phyloP scores from a whole-genome alignment of 2,888 invertebrate genomes.

The Abscondita cerata region DNA sequence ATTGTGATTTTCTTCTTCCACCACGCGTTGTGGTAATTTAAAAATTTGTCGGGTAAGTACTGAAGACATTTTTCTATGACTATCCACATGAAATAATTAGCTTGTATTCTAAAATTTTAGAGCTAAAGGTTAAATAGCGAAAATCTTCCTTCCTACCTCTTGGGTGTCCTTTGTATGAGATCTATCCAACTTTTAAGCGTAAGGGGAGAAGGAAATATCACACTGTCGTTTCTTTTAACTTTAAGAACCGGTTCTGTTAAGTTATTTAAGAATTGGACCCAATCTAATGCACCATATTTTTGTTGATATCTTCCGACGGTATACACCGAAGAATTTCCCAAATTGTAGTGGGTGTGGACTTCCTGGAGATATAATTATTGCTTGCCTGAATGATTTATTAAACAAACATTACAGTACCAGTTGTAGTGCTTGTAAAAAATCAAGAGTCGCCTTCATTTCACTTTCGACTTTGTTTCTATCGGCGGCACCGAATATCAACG shows the following conservation, averaged over 20 bases:
- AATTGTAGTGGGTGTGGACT: not conserved
- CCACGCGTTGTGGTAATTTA: constrained; percentile 1
- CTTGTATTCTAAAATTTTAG: constrained; percentile 14
- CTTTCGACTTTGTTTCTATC: not conserved
- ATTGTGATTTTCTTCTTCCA: not conserved
- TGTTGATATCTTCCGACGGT: not conserved
- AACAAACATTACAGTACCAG: not conserved
- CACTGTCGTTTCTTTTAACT: not conserved
- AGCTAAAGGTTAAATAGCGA: not conserved
- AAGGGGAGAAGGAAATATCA: constrained; percentile 7
- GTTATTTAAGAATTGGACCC: constrained; percentile 10
- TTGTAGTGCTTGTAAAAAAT: not conserved
- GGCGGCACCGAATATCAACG: constrained; percentile 1
- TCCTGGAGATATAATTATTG: not conserved
- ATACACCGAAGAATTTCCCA: not conserved
- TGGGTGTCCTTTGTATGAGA: constrained; percentile 18
- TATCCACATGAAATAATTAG: constrained; percentile 28
- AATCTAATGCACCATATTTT: not conserved
- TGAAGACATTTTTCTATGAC: constrained; percentile 10
- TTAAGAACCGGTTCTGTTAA: not conserved
- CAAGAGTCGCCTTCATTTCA: not conserved
- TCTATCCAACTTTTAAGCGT: constrained; percentile 10
- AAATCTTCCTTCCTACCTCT: constrained; percentile 20
- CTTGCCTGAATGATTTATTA: not conserved
- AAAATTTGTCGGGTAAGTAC: constrained; percentile 4